These are phyloP conservation scores for Pimephales promelas DNA, from an alignment of 2,113 vertebrate genomes.

Conservation along the genomic window DNA sequence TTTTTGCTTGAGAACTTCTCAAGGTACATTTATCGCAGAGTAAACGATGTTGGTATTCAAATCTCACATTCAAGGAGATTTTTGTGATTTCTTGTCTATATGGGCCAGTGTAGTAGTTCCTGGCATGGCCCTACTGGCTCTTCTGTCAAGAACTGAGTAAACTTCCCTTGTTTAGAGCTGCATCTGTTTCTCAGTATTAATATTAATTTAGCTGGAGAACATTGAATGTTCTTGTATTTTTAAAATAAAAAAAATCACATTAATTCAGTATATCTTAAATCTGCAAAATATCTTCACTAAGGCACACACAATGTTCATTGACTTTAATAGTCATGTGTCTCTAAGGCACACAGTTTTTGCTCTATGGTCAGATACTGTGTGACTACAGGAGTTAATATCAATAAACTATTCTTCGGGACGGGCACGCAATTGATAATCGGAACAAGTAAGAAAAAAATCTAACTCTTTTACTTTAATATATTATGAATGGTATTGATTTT, in stretches of 20 bases:
- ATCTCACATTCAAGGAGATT: background rate
- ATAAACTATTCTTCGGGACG: constrained; percentile 41
- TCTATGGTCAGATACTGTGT: constrained; percentile 22
- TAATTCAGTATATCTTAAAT: background rate
- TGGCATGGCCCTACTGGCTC: background rate
- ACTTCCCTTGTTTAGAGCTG: background rate
- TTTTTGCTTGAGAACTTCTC: background rate
- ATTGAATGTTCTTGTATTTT: background rate
- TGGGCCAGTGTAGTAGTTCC: background rate
- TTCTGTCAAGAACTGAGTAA: background rate
- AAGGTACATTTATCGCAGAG: background rate
- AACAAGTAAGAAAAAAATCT: constrained; percentile 36
- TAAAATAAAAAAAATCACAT: background rate
- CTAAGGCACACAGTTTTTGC: background rate
- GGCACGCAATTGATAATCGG: constrained; percentile 28
- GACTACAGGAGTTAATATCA: background rate
- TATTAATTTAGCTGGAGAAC: background rate
- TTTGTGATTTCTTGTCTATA: background rate
- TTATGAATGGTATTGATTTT: background rate
- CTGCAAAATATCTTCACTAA: background rate
- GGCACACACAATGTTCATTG: background rate
- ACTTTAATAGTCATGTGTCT: background rate
- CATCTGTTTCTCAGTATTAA: background rate
- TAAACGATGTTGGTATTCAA: background rate
- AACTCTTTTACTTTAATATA: background rate